phyloP scores from a whole-genome alignment of 2,797 vertebrate genomes.

The Hyperoplus immaculatus region DNA sequence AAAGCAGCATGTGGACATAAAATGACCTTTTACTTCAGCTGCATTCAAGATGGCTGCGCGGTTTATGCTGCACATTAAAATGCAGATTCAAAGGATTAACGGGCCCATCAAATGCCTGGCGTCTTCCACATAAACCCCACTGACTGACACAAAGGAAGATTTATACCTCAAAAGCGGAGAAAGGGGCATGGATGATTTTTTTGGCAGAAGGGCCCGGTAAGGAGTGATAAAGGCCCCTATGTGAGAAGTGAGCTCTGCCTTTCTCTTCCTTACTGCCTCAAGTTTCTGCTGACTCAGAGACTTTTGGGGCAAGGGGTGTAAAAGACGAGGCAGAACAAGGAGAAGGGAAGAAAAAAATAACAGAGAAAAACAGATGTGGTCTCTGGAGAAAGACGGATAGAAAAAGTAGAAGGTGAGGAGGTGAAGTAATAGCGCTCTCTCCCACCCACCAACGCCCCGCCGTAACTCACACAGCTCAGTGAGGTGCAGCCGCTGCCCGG shows the following conservation, averaged over 20 bases:
- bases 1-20: constrained; percentile 24
- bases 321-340: constrained; percentile 44
- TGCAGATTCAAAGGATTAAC: constrained; percentile 32
- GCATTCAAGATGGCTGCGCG: constrained; percentile 4
- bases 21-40: constrained; percentile 1
- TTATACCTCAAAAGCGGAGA: constrained; percentile 40
- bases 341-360: constrained; percentile 31
- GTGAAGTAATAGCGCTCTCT: constrained; percentile 60
- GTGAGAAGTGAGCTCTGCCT: constrained; percentile 40
- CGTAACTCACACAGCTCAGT: constrained; percentile 60
- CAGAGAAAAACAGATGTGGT: constrained; percentile 81
- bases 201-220: constrained; percentile 31
- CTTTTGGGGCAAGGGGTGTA: constrained; percentile 36
- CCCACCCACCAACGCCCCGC: constrained; percentile 38
- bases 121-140: constrained; percentile 22
- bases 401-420: constrained; percentile 49
- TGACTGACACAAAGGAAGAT: constrained; percentile 32
- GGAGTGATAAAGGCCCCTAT: constrained; percentile 56
- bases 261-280: constrained; percentile 56
- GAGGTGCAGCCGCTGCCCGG: constrained; percentile 23
- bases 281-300: constrained; percentile 81
- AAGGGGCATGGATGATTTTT: constrained; percentile 32
- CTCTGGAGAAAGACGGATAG: constrained; percentile 54
- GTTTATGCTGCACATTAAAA: constrained; percentile 37
- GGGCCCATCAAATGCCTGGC: constrained; percentile 22